phyloP scores from a whole-genome alignment of 1,140 invertebrate genomes.

The Eriocheir sinensis region DNA sequence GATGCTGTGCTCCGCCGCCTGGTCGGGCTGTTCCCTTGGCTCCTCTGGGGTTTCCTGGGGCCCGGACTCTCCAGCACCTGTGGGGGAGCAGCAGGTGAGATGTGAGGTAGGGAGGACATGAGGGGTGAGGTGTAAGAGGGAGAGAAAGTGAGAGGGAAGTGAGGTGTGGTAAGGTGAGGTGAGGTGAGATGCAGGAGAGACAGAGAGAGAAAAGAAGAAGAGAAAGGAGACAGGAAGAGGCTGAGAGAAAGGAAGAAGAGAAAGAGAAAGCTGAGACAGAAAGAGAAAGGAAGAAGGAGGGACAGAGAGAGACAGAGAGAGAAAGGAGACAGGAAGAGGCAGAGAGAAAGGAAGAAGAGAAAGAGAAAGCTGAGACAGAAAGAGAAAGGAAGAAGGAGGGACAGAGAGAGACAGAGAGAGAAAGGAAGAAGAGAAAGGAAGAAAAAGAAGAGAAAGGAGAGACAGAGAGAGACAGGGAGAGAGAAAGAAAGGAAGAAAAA shows the following conservation, averaged over 20 bases:
- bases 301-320: no score
- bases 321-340: background rate
- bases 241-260: no score
- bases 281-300: no score
- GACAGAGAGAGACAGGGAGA: background rate
- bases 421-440: background rate
- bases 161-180: background rate
- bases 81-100: constrained; percentile 24
- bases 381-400: no score
- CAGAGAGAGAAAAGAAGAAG: no score
- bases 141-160: background rate
- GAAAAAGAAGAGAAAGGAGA: background rate
- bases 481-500: background rate
- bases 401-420: background rate
- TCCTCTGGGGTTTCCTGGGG: constrained; percentile 82
- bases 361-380: background rate
- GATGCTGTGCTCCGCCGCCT: constrained; percentile 51
- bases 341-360: background rate
- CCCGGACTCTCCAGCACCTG: constrained; percentile 82
- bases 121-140: background rate
- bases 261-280: no score
- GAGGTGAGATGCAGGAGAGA: background rate
- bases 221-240: no score
- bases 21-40: constrained; percentile 63
- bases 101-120: constrained; percentile 66